Percentiles rank a stretch among this genome's conserved stretches.
Conservation (phyloP, 2,888 invertebrate species). For the Philopedon plagiatum region DNA sequence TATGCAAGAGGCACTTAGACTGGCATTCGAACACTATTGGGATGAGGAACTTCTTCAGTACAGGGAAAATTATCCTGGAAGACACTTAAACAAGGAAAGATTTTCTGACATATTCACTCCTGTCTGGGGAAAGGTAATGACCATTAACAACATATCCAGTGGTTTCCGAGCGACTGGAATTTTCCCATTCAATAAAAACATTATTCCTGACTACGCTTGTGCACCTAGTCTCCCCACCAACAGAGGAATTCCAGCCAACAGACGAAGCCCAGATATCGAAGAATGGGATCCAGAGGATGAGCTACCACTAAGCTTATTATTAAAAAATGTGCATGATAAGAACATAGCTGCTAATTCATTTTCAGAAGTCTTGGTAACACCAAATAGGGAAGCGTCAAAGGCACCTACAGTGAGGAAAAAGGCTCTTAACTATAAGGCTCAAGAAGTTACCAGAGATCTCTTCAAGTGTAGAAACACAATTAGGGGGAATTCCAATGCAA, state of each 20-base stretch:
- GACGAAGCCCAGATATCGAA: conserved; percentile 5
- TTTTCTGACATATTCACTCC: conserved; percentile 53
- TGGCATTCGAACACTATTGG: too few relatives aligned
- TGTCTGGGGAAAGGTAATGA: conserved; percentile 57
- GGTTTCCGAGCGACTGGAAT: conserved; percentile 55
- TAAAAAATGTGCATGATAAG: not conserved
- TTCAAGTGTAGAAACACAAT: not conserved
- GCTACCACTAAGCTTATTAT: conserved; percentile 1
- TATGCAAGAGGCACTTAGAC: too few relatives aligned
- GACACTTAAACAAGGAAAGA: conserved; percentile 58
- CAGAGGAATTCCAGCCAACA: conserved; percentile 10
- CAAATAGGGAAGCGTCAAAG: not conserved
- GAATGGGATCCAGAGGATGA: conserved; percentile 34
- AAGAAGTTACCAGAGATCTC: not conserved
- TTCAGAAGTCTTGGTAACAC: not conserved
- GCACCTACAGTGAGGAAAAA: not conserved
- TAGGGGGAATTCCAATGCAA: too few relatives aligned
- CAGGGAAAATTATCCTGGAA: conserved; percentile 55
- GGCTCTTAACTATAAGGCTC: too few relatives aligned
- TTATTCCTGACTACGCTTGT: conserved; percentile 24
- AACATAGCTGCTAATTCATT: not conserved
- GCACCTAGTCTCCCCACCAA: conserved; percentile 21
- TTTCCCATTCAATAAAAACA: conserved; percentile 26
- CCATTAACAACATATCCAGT: conserved; percentile 55
- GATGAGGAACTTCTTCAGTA: conserved; percentile 59